These are phyloP conservation scores for Protomyctophum bolini DNA, from an alignment of 2,113 vertebrate genomes.

Conservation along the genomic window DNA sequence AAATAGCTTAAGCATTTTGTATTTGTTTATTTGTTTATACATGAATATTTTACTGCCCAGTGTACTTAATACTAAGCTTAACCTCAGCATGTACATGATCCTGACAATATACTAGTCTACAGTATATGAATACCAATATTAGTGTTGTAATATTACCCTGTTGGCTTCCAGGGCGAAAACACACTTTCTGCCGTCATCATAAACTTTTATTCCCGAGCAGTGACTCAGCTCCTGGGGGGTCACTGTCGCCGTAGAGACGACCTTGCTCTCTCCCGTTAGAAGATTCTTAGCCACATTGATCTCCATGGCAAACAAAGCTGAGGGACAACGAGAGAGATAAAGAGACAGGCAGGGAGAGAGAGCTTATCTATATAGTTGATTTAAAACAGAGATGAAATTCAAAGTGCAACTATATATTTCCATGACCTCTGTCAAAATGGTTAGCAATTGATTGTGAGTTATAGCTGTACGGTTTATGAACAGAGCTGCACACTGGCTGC, in stretches of 20 bases:
- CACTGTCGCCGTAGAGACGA: slow-evolving; percentile 85
- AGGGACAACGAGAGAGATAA: slow-evolving; percentile 7
- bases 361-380: too few species aligned
- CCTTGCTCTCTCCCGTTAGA: slow-evolving; percentile 84
- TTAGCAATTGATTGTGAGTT: neutral
- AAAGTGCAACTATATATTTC: neutral
- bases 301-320: slow-evolving; percentile 78
- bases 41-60: too few species aligned
- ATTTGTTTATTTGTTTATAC: too few species aligned
- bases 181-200: slow-evolving; percentile 85
- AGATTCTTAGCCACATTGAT: slow-evolving; percentile 85
- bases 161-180: slow-evolving; percentile 76
- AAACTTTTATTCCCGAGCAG: slow-evolving; percentile 83
- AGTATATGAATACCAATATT: neutral
- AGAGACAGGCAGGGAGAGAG: neutral
- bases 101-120: too few species aligned
- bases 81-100: too few species aligned
- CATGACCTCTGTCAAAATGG: slow-evolving; percentile 18
- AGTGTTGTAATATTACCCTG: slow-evolving; percentile 30
- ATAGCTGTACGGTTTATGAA: neutral
- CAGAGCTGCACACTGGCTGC: too few species aligned
- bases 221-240: slow-evolving; percentile 78
- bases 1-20: too few species aligned
- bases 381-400: too few species aligned
- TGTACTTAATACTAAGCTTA: too few species aligned